Evolutionary conservation across 2,797 vertebrate genomes (phyloP).

Genomic region (Schizopygopsis malacanthus): DNA sequence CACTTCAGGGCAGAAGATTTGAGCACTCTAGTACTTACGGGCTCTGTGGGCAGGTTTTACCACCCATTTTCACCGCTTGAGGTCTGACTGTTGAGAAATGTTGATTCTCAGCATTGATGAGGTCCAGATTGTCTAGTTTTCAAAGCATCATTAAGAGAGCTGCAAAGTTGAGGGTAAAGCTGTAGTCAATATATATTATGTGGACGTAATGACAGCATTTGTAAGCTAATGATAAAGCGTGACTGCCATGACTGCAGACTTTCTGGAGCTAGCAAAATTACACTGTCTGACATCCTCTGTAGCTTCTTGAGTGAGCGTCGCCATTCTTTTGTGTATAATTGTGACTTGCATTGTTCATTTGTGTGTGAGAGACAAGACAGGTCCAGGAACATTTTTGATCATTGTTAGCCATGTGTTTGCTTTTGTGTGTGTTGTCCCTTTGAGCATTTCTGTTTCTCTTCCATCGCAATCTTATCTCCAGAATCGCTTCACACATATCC

Average conservation of each 20-base stretch:
- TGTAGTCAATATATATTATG: conserved; percentile 30
- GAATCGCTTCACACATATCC: conserved; percentile 8
- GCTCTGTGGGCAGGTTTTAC: conserved; percentile 23
- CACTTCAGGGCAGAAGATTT: not conserved
- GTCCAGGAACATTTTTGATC: conserved; percentile 43
- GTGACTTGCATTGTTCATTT: conserved; percentile 16
- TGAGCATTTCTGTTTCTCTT: conserved; percentile 1
- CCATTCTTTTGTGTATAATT: conserved; percentile 33
- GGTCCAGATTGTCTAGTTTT: conserved; percentile 25
- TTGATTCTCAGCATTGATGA: conserved; percentile 38
- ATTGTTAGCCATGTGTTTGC: conserved; percentile 52
- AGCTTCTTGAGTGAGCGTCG: conserved; percentile 22
- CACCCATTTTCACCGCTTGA: conserved; percentile 27
- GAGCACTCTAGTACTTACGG: conserved; percentile 9
- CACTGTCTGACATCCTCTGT: conserved; percentile 60
- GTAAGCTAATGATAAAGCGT: conserved; percentile 78
- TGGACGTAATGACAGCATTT: conserved; percentile 73
- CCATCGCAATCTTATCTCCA: not conserved
- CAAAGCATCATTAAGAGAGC: conserved; percentile 29
- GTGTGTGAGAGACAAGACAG: conserved; percentile 49
- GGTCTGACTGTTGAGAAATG: conserved; percentile 31
- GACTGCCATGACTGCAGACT: conserved; percentile 61
- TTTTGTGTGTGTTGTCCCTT: conserved; percentile 2
- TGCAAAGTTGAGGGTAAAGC: conserved; percentile 31
- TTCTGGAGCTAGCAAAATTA: conserved; percentile 73